Base-by-base conservation (phyloP, 2,797 vertebrate species). In the Urocyon cinereoargenteus region DNA sequence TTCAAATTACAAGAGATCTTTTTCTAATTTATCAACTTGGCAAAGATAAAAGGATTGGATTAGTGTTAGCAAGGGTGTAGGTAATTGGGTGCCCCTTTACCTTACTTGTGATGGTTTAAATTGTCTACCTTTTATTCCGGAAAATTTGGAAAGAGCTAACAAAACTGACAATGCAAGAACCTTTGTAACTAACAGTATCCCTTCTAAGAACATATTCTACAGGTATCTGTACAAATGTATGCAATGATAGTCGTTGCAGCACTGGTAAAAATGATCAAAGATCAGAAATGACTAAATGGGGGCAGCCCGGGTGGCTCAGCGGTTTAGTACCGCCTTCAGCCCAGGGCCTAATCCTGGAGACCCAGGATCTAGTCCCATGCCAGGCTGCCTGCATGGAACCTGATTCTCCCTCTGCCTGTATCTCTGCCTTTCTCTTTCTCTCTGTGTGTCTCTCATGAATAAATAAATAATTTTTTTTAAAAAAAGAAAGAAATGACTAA, bases 11-110 rank as follows among this genome's bases (percentile, higher is more conserved):
- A 96, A 66, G 26, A 24, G 11, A 28, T 40, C 4, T 85, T 72
- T 97, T 97, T 85, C 68, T 70, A 93, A 84, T 18, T 86, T 77
- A 89, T 73, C 66, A 94, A 1, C 14, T 77, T 91, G 59, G 68
- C 79, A 95, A 93, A 91, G 12, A 84, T 70, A 91, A 97, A 96
- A 77, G 55, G 19, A 72, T 73, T 72, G 68, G 14, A 75, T 93
- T 86, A 93, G 70, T 55, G 5, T 66, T 53, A 51, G 49, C 73
- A 95, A 88, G 31, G 3, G 9, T 92, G 0, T 82, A 94, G 34
- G 40, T 93, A 88, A 82, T 97, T 15, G 64, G 57, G 7, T 7
- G 85, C 16, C 28, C 13, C 21, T 90, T 75, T 94, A 51, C 40
- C 64, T 86, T 92, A 78, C 24, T 83, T 10, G 1, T 53, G 19